Conservation (phyloP, 2,888 invertebrate species). For the Balanococcus diminutus region DNA sequence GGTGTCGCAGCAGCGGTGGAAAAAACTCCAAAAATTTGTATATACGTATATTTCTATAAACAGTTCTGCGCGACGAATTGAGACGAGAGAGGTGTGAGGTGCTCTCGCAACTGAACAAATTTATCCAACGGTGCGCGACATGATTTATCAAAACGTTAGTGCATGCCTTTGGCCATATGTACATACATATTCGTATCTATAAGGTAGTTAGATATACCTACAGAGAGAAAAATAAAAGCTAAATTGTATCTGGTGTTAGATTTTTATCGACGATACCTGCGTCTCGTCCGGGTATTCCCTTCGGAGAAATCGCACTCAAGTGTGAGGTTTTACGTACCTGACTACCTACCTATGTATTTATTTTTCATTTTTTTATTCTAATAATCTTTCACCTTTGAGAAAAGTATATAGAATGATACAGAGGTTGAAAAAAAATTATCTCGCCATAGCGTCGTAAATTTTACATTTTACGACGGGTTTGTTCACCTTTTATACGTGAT, state of each 20-base stretch:
- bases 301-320: neutral
- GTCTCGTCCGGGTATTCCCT: neutral
- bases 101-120: neutral
- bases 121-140: neutral
- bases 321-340: neutral
- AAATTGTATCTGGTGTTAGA: neutral
- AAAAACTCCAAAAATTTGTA: neutral
- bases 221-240: neutral
- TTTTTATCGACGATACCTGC: slow-evolving; percentile 17
- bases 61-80: neutral
- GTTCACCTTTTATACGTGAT: neutral
- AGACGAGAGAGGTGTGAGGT: neutral
- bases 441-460: neutral
- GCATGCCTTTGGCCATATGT: neutral
- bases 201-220: no score
- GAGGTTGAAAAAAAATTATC: neutral
- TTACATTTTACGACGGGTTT: neutral
- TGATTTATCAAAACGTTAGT: slow-evolving; percentile 9
- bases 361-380: neutral
- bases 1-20: neutral
- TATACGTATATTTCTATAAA: no score
- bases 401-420: neutral
- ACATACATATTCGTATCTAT: neutral
- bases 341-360: neutral
- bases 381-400: neutral